Conservation (phyloP, 2,113 vertebrate species). For the Atherinomorus stipes region DNA sequence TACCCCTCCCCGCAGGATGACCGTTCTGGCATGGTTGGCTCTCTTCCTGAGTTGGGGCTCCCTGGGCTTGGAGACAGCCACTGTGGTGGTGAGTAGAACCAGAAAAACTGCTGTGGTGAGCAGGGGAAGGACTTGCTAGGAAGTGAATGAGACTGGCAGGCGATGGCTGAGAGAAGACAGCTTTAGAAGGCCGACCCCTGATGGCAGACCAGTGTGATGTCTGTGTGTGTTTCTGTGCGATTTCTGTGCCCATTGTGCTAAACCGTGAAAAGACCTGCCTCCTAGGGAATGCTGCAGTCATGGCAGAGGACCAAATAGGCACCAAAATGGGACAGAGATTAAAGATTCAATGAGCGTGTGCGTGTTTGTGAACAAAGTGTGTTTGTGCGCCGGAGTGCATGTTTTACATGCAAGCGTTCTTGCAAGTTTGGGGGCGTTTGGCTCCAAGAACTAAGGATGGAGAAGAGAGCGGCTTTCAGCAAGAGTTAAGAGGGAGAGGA, state of each 20-base stretch:
- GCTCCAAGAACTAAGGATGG: constrained; percentile 48
- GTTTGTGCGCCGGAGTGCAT: constrained; percentile 31
- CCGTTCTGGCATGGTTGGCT: constrained; percentile 88
- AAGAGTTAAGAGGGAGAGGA: constrained; percentile 42
- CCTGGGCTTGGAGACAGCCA: constrained; percentile 90
- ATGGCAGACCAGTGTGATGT: constrained; percentile 41
- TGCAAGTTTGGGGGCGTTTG: constrained; percentile 67
- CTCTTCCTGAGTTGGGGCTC: constrained; percentile 93
- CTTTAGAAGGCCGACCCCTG: constrained; percentile 36
- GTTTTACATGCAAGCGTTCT: constrained; percentile 46
- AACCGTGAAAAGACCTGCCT: constrained; percentile 73
- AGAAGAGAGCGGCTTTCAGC: constrained; percentile 64
- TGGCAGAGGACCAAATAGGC: constrained; percentile 75
- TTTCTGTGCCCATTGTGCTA: constrained; percentile 65
- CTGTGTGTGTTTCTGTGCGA: constrained; percentile 40
- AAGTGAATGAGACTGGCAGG: constrained; percentile 28
- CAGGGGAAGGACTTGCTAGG: constrained; percentile 1
- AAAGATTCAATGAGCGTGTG: constrained; percentile 76
- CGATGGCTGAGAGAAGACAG: constrained; percentile 33
- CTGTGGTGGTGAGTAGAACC: constrained; percentile 88
- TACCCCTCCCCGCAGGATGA: constrained; percentile 83
- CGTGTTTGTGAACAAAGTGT: constrained; percentile 58
- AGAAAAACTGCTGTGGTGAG: constrained; percentile 20
- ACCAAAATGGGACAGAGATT: constrained; percentile 79
- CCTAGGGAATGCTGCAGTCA: constrained; percentile 72